Conservation (phyloP, 2,888 invertebrate species). For the Diploptera punctata region DNA sequence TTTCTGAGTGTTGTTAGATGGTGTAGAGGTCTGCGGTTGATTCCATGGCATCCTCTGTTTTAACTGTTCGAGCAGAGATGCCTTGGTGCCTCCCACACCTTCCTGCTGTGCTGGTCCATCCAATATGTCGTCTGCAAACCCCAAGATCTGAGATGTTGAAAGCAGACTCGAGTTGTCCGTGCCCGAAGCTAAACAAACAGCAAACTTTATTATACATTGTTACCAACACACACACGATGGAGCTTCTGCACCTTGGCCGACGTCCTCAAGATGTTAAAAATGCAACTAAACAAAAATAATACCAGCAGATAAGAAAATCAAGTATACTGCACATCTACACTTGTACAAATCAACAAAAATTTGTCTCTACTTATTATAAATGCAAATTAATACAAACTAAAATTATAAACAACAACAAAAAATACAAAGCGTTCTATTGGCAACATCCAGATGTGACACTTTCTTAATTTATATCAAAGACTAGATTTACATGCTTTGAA, state of each 20-base stretch:
- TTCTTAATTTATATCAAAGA: no score
- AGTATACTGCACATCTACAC: no score
- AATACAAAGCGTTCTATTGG: no score
- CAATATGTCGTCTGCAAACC: constrained; percentile 48
- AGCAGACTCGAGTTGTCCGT: constrained; percentile 25
- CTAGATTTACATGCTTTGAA: no score
- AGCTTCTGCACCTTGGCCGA: background rate
- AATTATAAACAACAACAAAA: no score
- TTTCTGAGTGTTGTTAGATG: constrained; percentile 41
- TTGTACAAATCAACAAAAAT: no score
- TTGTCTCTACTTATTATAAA: no score
- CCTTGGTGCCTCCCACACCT: constrained; percentile 52
- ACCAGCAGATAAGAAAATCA: background rate
- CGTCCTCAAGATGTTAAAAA: background rate
- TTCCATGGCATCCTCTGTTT: constrained; percentile 85
- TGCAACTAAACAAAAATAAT: constrained; percentile 14
- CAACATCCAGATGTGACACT: no score
- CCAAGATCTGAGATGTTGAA: constrained; percentile 47
- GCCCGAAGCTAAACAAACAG: constrained; percentile 11
- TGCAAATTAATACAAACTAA: no score
- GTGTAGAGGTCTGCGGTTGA: constrained; percentile 60
- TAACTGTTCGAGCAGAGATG: constrained; percentile 74
- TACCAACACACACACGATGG: background rate
- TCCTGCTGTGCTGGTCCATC: constrained; percentile 12
- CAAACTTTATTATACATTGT: background rate